A percentile compares a stretch with the other conserved stretches of the same genome.
phyloP scores from a whole-genome alignment of 2,888 invertebrate genomes.

The Panzeria rudis region DNA sequence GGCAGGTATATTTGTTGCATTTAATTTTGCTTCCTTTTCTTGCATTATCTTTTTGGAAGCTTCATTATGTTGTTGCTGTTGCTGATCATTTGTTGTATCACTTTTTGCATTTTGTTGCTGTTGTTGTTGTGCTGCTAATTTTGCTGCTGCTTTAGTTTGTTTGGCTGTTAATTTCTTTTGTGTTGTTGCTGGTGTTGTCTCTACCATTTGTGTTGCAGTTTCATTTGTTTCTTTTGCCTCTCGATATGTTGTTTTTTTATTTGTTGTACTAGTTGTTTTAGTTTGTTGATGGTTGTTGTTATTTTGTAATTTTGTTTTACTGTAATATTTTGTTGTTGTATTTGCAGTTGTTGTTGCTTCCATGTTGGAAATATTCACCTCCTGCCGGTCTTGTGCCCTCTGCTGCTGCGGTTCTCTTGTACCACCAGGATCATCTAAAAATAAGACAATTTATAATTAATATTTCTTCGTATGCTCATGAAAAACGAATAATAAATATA shows the following conservation, averaged over 20 bases:
- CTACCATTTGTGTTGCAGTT: slow-evolving; percentile 51
- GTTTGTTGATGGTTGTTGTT: slow-evolving; percentile 76
- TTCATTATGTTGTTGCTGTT: slow-evolving; percentile 69
- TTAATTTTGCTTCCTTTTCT: slow-evolving; percentile 72
- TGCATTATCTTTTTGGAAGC: slow-evolving; percentile 64
- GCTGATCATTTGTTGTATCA: slow-evolving; percentile 67
- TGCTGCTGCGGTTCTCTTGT: slow-evolving; percentile 74
- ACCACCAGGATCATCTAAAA: slow-evolving; percentile 82
- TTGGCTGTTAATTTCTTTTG: slow-evolving; percentile 74
- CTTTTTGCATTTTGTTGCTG: slow-evolving; percentile 73
- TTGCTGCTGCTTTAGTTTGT: slow-evolving; percentile 74
- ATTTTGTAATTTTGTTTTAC: slow-evolving; percentile 77
- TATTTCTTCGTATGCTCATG: too few relatives aligned
- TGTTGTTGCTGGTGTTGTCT: slow-evolving; percentile 51
- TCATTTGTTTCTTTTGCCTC: slow-evolving; percentile 73
- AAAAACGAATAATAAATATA: background rate
- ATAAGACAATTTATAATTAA: background rate
- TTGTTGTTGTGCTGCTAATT: slow-evolving; percentile 71
- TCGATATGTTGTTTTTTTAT: slow-evolving; percentile 78
- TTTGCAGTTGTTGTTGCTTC: slow-evolving; percentile 79
- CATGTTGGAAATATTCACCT: slow-evolving; percentile 77
- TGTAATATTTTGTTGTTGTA: slow-evolving; percentile 76
- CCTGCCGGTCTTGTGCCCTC: slow-evolving; percentile 46
- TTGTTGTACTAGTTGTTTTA: slow-evolving; percentile 70
- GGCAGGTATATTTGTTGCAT: slow-evolving; percentile 71